A percentile compares a stretch with the other conserved stretches of the same genome.
Evolutionary conservation across 2,888 invertebrate genomes (phyloP).

Genomic region (Sepioteuthis lessoniana): DNA sequence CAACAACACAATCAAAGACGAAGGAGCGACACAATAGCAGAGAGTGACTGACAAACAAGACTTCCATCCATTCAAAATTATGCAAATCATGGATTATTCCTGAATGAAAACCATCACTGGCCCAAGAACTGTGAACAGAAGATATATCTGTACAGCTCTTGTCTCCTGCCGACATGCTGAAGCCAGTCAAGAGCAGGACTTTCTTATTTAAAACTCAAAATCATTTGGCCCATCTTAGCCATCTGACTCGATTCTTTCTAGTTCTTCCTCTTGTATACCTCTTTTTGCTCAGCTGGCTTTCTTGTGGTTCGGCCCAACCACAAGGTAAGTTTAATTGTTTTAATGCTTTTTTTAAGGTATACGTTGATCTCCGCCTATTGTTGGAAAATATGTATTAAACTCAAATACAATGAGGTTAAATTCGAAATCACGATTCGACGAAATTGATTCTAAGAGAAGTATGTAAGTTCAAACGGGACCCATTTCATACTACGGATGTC

Average conservation of each 20-base stretch:
- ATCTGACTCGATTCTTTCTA: conserved; percentile 9
- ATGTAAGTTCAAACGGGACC: neutral
- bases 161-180: conserved; percentile 33
- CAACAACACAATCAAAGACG: neutral
- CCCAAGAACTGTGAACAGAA: conserved; percentile 24
- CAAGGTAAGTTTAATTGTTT: conserved; percentile 10
- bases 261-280: neutral
- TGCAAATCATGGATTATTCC: conserved; percentile 33
- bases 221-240: conserved; percentile 20
- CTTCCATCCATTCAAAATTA: neutral
- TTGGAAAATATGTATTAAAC: too few species aligned
- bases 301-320: neutral
- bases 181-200: conserved; percentile 21
- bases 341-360: neutral
- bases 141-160: neutral
- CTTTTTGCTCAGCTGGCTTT: neutral
- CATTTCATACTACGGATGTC: neutral
- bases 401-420: neutral
- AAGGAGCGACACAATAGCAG: neutral
- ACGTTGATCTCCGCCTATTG: too few species aligned
- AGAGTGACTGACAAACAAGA: neutral
- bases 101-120: neutral
- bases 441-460: neutral
- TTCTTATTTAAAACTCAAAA: conserved; percentile 23
- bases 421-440: neutral